phyloP scores from a whole-genome alignment of 2,113 vertebrate genomes.

The Ceuthmochares aereus region DNA sequence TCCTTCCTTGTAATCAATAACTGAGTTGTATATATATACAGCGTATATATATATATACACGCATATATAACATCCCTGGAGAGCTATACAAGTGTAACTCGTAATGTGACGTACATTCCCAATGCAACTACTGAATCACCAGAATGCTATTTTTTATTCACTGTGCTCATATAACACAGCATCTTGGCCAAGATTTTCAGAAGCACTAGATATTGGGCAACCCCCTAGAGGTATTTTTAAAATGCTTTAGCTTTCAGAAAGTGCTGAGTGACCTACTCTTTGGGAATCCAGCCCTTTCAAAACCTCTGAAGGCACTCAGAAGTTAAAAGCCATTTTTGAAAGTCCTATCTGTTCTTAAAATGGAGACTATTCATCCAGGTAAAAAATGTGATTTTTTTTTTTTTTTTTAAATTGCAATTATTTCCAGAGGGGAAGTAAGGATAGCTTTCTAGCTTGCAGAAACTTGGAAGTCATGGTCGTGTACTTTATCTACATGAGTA shows the following conservation, averaged over 20 bases:
- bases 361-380: background rate
- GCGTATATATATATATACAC: background rate
- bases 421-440: background rate
- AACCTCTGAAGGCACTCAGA: background rate
- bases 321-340: background rate
- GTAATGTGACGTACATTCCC: background rate
- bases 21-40: background rate
- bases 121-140: background rate
- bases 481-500: background rate
- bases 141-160: background rate
- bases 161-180: background rate
- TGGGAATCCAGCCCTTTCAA: background rate
- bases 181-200: background rate
- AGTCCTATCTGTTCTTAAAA: background rate
- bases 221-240: background rate
- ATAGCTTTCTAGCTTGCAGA: background rate
- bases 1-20: background rate
- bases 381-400: background rate
- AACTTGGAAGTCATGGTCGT: background rate
- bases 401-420: background rate
- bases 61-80: background rate
- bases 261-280: rapidly evolving
- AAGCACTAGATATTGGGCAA: background rate
- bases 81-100: background rate
- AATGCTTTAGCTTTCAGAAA: background rate